These are phyloP conservation scores for Caenorhabditis afra DNA, from an alignment of 2,888 invertebrate genomes.

Conservation along the genomic window DNA sequence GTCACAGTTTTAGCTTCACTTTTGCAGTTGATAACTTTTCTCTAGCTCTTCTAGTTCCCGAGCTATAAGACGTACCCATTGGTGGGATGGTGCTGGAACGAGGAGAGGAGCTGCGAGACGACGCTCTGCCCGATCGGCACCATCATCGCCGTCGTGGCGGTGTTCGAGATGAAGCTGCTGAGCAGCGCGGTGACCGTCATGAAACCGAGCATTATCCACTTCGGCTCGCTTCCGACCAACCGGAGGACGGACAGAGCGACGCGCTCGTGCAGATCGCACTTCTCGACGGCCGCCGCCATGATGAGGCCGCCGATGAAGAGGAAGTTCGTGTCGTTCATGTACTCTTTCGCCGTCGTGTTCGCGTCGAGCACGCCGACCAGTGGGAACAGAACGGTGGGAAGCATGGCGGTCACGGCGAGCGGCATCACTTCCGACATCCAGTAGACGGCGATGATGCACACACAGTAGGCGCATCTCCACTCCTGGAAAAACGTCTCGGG, in stretches of 20 bases:
- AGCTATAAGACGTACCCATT: conserved; percentile 49
- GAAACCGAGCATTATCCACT: conserved; percentile 80
- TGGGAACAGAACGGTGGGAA: conserved; percentile 76
- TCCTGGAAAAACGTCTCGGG: conserved; percentile 65
- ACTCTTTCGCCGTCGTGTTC: conserved; percentile 74
- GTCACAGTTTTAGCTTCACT: no score
- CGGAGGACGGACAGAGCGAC: conserved; percentile 69
- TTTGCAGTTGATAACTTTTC: no score
- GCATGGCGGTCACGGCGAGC: conserved; percentile 74
- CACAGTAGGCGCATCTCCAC: conserved; percentile 75
- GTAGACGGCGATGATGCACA: conserved; percentile 75
- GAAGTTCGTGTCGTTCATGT: conserved; percentile 79
- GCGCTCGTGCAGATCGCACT: conserved; percentile 78
- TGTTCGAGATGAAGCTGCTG: conserved; percentile 81
- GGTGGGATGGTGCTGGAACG: conserved; percentile 69
- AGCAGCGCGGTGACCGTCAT: conserved; percentile 78
- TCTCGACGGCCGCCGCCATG: conserved; percentile 80
- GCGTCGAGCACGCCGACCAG: conserved; percentile 75
- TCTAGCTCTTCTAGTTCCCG: not conserved
- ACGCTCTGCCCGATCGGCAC: conserved; percentile 76
- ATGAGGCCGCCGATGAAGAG: conserved; percentile 80
- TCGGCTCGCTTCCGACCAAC: conserved; percentile 76
- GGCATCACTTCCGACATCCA: conserved; percentile 79
- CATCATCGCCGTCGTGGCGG: conserved; percentile 87
- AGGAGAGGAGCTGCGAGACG: conserved; percentile 69